Conservation (phyloP, 2,888 invertebrate species). For the Micoletzkya japonica region DNA sequence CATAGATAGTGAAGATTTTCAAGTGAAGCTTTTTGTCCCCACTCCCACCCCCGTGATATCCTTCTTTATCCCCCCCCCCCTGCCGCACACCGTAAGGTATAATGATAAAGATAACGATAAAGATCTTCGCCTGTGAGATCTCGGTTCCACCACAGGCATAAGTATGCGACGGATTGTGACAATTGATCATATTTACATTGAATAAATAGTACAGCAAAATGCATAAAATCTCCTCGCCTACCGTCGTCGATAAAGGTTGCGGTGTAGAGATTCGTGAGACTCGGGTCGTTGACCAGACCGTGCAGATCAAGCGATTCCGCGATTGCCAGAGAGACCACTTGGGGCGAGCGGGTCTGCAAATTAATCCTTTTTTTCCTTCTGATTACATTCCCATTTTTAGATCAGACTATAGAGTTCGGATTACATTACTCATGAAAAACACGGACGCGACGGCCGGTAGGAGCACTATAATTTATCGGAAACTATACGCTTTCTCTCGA, state of each 20-base stretch:
- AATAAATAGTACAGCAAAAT: neutral
- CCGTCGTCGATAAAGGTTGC: conserved; percentile 50
- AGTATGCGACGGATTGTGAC: neutral
- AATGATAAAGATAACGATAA: too few species aligned
- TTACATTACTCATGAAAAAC: too few species aligned
- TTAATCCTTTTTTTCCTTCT: neutral
- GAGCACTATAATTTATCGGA: too few species aligned
- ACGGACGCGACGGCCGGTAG: too few species aligned
- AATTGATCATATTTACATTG: neutral
- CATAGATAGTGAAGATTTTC: neutral
- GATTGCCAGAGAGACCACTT: conserved; percentile 49
- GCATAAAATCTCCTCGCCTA: conserved; percentile 14
- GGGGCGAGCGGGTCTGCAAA: conserved; percentile 39
- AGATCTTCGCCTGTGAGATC: too few species aligned
- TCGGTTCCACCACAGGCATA: too few species aligned
- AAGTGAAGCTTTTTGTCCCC: too few species aligned
- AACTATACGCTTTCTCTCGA: too few species aligned
- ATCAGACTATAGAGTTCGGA: too few species aligned
- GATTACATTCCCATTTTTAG: neutral
- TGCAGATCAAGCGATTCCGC: conserved; percentile 48
- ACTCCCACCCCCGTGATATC: too few species aligned
- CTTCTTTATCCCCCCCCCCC: too few species aligned
- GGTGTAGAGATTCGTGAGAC: conserved; percentile 42
- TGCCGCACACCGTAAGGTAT: too few species aligned
- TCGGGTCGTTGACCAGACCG: conserved; percentile 35